Percentiles rank a stretch among this genome's conserved stretches.
Conservation (phyloP, 2,113 vertebrate genomes). For the Notothenia coriiceps region DNA sequence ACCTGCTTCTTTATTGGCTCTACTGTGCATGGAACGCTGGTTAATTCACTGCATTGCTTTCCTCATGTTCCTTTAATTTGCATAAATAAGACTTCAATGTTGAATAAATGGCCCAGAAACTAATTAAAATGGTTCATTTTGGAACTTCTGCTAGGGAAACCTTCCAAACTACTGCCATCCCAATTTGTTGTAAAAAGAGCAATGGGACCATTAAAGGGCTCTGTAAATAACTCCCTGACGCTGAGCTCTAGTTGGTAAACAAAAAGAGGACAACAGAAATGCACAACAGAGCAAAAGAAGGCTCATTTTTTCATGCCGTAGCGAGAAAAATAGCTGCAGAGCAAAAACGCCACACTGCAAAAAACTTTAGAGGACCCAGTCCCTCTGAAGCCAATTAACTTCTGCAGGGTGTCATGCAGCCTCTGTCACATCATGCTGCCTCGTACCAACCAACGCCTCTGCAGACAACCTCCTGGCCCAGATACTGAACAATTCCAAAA, state of each 20-base stretch:
- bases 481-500: constrained; percentile 67
- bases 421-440: constrained; percentile 59
- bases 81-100: constrained; percentile 12
- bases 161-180: constrained; percentile 5
- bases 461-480: constrained; percentile 68
- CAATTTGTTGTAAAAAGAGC: neutral
- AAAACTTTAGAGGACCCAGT: constrained; percentile 36
- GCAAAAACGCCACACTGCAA: constrained; percentile 46
- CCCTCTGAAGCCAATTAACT: constrained; percentile 66
- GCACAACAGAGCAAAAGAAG: constrained; percentile 46
- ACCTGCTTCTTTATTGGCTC: constrained; percentile 19
- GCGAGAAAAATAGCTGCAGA: constrained; percentile 27
- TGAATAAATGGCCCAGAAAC: neutral
- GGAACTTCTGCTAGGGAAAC: neutral
- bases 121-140: constrained; percentile 2
- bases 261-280: constrained; percentile 3
- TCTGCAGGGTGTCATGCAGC: constrained; percentile 55
- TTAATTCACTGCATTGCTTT: constrained; percentile 28
- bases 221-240: constrained; percentile 7
- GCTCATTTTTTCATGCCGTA: constrained; percentile 33
- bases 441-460: constrained; percentile 65
- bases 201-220: neutral
- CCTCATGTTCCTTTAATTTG: constrained; percentile 18
- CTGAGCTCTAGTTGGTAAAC: constrained; percentile 7
- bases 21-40: constrained; percentile 1